Conservation (phyloP, 2,888 invertebrate genomes). For the Ganaspis brasiliensis region DNA sequence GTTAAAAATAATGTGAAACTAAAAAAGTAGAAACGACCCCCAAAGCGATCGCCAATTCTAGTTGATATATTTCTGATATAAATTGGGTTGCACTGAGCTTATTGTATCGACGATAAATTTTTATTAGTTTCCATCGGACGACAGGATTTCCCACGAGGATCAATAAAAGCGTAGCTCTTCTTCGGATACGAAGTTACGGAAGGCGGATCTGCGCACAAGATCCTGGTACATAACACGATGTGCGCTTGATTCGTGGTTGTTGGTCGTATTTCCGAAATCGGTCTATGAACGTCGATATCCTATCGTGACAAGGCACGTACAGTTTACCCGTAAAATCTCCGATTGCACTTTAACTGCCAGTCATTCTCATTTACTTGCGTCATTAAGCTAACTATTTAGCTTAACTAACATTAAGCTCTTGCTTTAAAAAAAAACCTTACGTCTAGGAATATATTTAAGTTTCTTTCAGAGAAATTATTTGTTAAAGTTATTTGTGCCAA, state of each 20-base stretch:
- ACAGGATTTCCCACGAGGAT: constrained; percentile 36
- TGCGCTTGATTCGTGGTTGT: constrained; percentile 53
- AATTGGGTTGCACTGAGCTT: constrained; percentile 31
- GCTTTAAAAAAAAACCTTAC: too few relatives aligned
- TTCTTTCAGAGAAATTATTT: too few relatives aligned
- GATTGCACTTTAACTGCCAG: constrained; percentile 72
- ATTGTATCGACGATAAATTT: constrained; percentile 39
- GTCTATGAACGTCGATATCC: constrained; percentile 66
- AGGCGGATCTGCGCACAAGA: constrained; percentile 32
- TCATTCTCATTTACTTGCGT: constrained; percentile 70
- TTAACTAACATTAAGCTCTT: too few relatives aligned
- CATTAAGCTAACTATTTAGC: constrained; percentile 68
- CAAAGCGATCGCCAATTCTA: background rate
- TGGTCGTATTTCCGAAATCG: constrained; percentile 62
- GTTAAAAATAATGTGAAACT: background rate
- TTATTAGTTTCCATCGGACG: constrained; percentile 36
- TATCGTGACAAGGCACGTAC: constrained; percentile 67
- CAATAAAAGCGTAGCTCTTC: constrained; percentile 17
- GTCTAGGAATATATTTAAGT: too few relatives aligned
- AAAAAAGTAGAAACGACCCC: background rate
- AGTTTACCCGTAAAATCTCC: constrained; percentile 67
- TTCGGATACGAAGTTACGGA: constrained; percentile 1
- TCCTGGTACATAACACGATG: constrained; percentile 15
- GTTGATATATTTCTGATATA: constrained; percentile 24
- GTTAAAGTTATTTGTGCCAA: too few relatives aligned